Evolutionary conservation across 2,113 vertebrate genomes (phyloP), one percentile per base, ranked within the genome.

Genomic region (Phaethornis superciliosus): DNA sequence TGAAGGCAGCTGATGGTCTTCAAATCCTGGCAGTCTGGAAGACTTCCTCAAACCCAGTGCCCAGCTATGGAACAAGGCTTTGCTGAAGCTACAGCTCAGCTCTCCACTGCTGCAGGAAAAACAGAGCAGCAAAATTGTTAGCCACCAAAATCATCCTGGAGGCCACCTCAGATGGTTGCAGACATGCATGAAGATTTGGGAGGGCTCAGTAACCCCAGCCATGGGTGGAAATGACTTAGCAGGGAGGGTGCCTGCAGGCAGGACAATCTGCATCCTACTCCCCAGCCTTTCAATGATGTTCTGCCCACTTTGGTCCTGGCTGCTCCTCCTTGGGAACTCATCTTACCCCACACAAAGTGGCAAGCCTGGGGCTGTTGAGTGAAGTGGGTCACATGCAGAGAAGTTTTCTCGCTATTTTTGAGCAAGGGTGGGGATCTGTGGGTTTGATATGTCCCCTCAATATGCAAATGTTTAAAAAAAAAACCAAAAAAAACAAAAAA

Each of bases 261-360:
- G 27, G 8, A 10, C 5, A 23, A 49, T 5, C 17, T 46, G 49
- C 33, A 82, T 32, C 74, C 71, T 44, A 17, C 22, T 55, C 0
- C 33, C 22, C 49, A 90, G 55, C 5, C 32, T 58, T 82, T 21
- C 9, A 3, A 52, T 59, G 17, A 19, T 6, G 6, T 55, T 67
- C 42, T 55, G 23, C 11, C 6, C 3, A 3, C 40, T 71, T 28
- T 1, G 4, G 46, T 47, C 15, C 8, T 47, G 49, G 32, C 46
- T 28, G 37, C 44, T 52, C 4, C 35, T 88, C 42, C 4, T 0
- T 47, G 24, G 35, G 54, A 51, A 10, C 9, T 59, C 64, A 13
- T 49, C 28, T 30, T 5, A 3, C 27, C 55, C 22, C 11, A 5
- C 10, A 32, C 28, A 21, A 0, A 0, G 27, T 9, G 30, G 12